phyloP scores from a whole-genome alignment of 2,113 vertebrate genomes.

The Nematolebias whitei region DNA sequence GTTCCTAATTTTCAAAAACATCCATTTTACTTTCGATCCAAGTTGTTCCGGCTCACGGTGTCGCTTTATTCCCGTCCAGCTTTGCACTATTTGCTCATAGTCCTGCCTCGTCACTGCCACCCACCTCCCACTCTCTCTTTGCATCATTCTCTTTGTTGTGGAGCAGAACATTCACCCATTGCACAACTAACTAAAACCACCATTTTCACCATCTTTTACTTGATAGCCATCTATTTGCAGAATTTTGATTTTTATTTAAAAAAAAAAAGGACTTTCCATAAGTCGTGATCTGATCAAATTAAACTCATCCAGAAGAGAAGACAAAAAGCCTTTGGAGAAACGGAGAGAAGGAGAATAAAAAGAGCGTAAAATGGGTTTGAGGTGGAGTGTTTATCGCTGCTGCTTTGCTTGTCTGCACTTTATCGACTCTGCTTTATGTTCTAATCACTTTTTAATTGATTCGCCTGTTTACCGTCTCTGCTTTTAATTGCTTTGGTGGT shows the following conservation, averaged over 20 bases:
- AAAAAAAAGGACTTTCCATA: slow-evolving; percentile 3
- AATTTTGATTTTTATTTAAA: slow-evolving; percentile 26
- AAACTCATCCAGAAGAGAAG: slow-evolving; percentile 1
- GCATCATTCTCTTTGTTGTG: slow-evolving; percentile 8
- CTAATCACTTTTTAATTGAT: slow-evolving; percentile 56
- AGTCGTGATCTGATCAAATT: slow-evolving; percentile 34
- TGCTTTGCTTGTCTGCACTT: slow-evolving; percentile 42
- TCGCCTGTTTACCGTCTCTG: slow-evolving; percentile 36
- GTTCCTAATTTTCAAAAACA: slow-evolving; percentile 43
- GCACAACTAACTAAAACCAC: neutral
- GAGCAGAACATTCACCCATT: slow-evolving; percentile 1
- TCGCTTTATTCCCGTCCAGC: slow-evolving; percentile 18
- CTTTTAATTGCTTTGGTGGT: slow-evolving; percentile 44
- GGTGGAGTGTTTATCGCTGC: slow-evolving; percentile 31
- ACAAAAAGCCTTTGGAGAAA: slow-evolving; percentile 6
- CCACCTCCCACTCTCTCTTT: neutral
- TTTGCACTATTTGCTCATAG: slow-evolving; percentile 20
- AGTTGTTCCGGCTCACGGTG: slow-evolving; percentile 9
- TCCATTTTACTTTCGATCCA: slow-evolving; percentile 38
- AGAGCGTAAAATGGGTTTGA: slow-evolving; percentile 16
- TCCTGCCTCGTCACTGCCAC: slow-evolving; percentile 6
- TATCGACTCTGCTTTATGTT: slow-evolving; percentile 53
- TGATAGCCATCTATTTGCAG: slow-evolving; percentile 1
- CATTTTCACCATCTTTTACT: neutral
- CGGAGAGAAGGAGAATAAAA: neutral